Evolutionary conservation across 2,113 vertebrate species (phyloP).

Genomic region (Boleophthalmus pectinirostris): DNA sequence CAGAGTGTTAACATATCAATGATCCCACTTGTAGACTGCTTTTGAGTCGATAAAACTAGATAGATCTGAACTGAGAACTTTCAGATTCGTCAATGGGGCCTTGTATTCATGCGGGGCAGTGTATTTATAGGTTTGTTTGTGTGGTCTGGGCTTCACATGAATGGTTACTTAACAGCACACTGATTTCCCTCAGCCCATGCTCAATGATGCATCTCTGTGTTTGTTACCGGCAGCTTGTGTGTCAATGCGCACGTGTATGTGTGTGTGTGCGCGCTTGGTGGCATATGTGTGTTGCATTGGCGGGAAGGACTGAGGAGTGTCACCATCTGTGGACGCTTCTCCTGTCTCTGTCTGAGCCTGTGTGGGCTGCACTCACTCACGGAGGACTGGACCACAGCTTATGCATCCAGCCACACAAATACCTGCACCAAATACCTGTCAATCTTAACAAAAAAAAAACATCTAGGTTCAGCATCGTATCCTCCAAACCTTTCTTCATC

Average conservation of each 20-base stretch:
- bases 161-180: conserved; percentile 72
- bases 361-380: conserved; percentile 26
- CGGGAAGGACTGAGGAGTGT: conserved; percentile 67
- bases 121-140: conserved; percentile 66
- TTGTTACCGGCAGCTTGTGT: conserved; percentile 54
- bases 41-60: conserved; percentile 3
- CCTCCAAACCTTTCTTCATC: background rate
- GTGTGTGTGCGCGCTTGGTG: conserved; percentile 26
- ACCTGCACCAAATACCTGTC: conserved; percentile 6
- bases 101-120: conserved; percentile 27
- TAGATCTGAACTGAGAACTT: conserved; percentile 29
- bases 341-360: conserved; percentile 48
- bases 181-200: conserved; percentile 69
- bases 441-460: background rate
- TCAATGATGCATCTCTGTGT: conserved; percentile 66
- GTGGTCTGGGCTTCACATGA: conserved; percentile 67
- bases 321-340: conserved; percentile 69
- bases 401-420: conserved; percentile 11
- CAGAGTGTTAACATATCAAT: conserved; percentile 44
- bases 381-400: conserved; percentile 41
- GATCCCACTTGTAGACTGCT: conserved; percentile 29
- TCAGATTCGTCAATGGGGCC: conserved; percentile 42
- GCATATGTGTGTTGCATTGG: conserved; percentile 36
- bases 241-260: conserved; percentile 10
- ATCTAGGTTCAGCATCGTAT: background rate